phyloP scores from a whole-genome alignment of 30 jellyfish, hydroid and myxozoan genomes.

The Turritopsis rubra region DNA sequence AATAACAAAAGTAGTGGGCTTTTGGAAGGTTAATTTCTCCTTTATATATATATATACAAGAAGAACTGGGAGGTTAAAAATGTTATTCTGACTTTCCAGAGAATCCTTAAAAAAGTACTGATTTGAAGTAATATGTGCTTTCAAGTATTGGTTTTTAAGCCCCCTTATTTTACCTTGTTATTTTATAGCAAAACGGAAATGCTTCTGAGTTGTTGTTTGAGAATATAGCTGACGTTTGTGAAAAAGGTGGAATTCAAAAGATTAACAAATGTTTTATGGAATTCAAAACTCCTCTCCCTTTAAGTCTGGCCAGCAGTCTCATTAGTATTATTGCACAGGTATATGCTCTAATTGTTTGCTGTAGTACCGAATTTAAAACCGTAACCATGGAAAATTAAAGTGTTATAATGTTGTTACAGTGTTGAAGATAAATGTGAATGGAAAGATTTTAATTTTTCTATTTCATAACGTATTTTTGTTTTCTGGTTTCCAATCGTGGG shows the following conservation, averaged over 20 bases:
- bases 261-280: conserved; percentile 53
- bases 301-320: conserved; percentile 80
- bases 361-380: neutral
- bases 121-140: no score
- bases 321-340: conserved; percentile 96
- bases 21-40: no score
- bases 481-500: no score
- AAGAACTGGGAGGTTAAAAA: no score
- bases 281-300: conserved; percentile 48
- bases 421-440: neutral
- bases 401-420: no score
- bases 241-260: conserved; percentile 79
- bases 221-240: conserved; percentile 86
- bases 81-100: no score
- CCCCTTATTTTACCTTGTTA: neutral
- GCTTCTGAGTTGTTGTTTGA: conserved; percentile 80
- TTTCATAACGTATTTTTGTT: no score
- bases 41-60: no score
- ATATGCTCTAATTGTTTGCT: neutral
- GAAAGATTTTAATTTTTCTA: no score
- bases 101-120: no score
- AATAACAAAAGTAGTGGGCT: no score
- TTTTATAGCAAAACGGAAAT: conserved; percentile 67
- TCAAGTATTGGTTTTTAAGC: neutral
- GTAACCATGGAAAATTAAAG: no score